Evolutionary conservation across 2,888 invertebrate species (phyloP).

Genomic region (Xylocampa areola): DNA sequence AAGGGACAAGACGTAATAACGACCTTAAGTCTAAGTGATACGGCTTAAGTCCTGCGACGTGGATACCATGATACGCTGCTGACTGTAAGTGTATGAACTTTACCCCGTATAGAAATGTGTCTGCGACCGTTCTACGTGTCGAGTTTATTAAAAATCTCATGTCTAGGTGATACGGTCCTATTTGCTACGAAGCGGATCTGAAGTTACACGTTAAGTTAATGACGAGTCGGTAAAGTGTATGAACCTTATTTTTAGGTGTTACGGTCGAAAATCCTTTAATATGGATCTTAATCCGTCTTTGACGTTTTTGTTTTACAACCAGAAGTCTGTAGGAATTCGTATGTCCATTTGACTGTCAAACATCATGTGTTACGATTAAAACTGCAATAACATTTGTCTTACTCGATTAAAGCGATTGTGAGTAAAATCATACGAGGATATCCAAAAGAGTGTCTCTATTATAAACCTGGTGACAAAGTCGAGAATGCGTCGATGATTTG

Average conservation of each 20-base stretch:
- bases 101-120: too few relatives aligned
- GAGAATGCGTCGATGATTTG: constrained; percentile 8
- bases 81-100: too few relatives aligned
- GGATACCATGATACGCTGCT: too few relatives aligned
- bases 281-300: constrained; percentile 33
- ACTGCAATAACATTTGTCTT: too few relatives aligned
- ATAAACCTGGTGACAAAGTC: constrained; percentile 8
- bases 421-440: too few relatives aligned
- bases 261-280: constrained; percentile 21
- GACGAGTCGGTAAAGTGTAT: constrained; percentile 2
- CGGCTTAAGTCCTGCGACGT: constrained; percentile 1
- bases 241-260: constrained; percentile 20
- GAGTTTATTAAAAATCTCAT: background rate
- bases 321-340: background rate
- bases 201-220: too few relatives aligned
- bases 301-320: too few relatives aligned
- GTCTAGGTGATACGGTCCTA: background rate
- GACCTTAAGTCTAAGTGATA: background rate
- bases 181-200: background rate
- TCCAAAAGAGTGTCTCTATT: too few relatives aligned
- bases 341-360: too few relatives aligned
- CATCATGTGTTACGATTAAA: too few relatives aligned
- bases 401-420: too few relatives aligned
- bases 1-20: constrained; percentile 34
- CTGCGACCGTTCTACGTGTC: background rate